Base-by-base conservation (phyloP, 1,140 invertebrate species). In the Drosophila sechellia region DNA sequence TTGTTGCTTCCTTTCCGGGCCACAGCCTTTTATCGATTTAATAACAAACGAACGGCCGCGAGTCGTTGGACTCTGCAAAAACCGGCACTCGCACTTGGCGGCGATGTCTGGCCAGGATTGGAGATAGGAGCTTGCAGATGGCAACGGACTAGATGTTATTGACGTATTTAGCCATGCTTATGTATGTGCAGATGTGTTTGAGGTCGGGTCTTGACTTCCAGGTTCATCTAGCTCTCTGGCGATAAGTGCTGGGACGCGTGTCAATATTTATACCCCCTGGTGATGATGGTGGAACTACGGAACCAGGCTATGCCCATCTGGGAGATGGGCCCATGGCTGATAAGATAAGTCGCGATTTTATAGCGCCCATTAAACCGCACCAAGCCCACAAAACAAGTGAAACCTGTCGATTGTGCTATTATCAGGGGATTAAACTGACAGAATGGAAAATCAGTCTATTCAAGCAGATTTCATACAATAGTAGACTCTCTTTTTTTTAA, bases 11-110 rank as follows among this genome's bases (percentile, higher is more conserved):
- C 71, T 76, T 75, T 75, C 42, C 25, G 40, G 72, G 42, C 42
- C 48, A 17, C 54, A 53, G 72, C 60, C 71, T 52, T 75, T 76
- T 76, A 76, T 76, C 35, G 72, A 76, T 76, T 76, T 76, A 76
- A 76, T 75, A 76, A 66, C 71, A 64, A 71, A 34, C 53, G 37
- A 40, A 20, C 34, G 46, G 40, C 63, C 1, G 12, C 34, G 35
- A 58, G 72, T 74, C 69, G 69, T 63, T 74, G 69, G 39, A 49
- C 69, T 57, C 52, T 69, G 15, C 37, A 54, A 73, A 74, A 73
- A 74, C 71, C 71, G 71, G 71, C 68, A 63, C 3, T 43, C 46
- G 45, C 53, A 59, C 40, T 39, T 13, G 39, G 15, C 48, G n/a
- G 37, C 43, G 31, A 63, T 20, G 37, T 58, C 37, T 63, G 37